Evolutionary conservation across 2,113 vertebrate species (phyloP).

Genomic region (Monarcha castaneiventris): DNA sequence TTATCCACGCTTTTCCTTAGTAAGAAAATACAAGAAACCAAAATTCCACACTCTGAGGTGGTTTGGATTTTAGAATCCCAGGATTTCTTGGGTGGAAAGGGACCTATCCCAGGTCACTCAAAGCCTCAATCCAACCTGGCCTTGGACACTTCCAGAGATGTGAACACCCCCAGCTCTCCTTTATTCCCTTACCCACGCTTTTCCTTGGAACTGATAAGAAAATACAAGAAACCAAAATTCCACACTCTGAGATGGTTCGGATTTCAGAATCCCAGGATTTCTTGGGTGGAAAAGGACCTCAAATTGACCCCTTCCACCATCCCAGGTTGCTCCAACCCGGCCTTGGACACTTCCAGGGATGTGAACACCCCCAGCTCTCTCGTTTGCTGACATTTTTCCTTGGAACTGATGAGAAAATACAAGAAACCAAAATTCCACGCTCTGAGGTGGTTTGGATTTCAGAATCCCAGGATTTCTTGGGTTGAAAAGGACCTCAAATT

Average conservation of each 20-base stretch:
- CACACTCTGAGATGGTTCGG: background rate
- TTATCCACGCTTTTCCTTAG: too few species aligned
- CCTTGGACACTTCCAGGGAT: background rate
- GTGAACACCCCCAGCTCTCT: background rate
- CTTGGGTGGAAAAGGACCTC: background rate
- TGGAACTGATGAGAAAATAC: background rate
- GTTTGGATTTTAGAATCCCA: background rate
- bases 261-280: background rate
- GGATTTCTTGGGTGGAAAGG: background rate
- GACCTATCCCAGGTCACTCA: too few species aligned
- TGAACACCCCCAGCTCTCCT: background rate
- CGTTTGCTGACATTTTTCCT: background rate
- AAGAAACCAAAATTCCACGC: background rate
- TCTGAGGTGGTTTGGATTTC: background rate
- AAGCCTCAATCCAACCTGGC: background rate
- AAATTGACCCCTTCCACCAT: too few species aligned
- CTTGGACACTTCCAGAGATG: background rate
- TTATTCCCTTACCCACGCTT: background rate
- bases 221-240: background rate
- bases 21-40: background rate
- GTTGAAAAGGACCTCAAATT: rapidly evolving
- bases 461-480: background rate
- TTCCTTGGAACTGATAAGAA: too few species aligned
- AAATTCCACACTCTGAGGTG: background rate
- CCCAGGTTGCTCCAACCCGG: background rate